Evolutionary conservation across 2,113 vertebrate genomes (phyloP).

Genomic region (Zosterops japonicus): DNA sequence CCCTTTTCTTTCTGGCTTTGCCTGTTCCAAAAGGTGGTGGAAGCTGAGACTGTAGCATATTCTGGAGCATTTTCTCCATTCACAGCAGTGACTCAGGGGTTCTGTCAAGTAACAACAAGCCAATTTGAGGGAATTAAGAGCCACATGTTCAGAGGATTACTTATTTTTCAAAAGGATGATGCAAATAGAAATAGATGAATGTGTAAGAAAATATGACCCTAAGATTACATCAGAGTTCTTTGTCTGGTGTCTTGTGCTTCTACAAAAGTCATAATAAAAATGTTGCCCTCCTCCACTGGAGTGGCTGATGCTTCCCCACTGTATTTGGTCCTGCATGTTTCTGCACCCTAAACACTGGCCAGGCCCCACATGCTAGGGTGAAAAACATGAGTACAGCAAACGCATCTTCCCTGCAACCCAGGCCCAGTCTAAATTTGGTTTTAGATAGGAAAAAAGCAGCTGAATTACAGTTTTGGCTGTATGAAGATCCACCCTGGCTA

Average conservation of each 20-base stretch:
- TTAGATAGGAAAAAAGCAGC: neutral
- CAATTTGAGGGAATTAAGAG: neutral
- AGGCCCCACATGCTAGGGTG: accelerated
- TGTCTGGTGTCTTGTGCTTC: neutral
- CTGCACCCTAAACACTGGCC: neutral
- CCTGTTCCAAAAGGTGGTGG: neutral
- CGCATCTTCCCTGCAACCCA: neutral
- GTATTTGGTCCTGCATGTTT: neutral
- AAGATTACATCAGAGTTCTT: neutral
- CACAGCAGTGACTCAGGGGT: neutral
- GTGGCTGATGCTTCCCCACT: neutral
- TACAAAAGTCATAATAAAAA: neutral
- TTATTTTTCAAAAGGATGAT: neutral
- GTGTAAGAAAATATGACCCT: neutral
- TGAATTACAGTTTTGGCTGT: neutral
- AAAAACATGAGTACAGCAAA: neutral
- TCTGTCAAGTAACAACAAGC: neutral
- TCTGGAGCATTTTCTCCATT: neutral
- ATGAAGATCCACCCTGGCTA: neutral
- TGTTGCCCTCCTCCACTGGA: neutral
- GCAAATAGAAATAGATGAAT: neutral
- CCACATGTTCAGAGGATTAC: neutral
- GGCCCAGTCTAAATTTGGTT: neutral
- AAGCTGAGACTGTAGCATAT: neutral
- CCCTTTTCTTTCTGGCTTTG: neutral